Percentiles rank a stretch among this genome's conserved stretches.
These are phyloP conservation scores for Lochmaea capreae DNA, from an alignment of 2,888 invertebrate species.

Conservation along the genomic window DNA sequence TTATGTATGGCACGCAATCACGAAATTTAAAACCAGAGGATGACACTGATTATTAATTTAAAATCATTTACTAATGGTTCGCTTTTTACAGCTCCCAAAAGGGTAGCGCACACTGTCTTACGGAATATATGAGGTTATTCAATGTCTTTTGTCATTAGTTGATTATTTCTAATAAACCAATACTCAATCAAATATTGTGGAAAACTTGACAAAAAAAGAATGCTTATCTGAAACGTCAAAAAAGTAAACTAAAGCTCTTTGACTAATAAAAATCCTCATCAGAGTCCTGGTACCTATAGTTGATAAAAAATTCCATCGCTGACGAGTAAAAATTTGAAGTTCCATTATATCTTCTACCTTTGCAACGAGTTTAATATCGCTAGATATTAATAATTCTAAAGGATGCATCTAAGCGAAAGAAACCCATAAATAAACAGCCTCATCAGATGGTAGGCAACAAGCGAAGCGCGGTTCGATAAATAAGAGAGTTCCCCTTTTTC, in stretches of 20 bases:
- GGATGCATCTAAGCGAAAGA: conserved; percentile 34
- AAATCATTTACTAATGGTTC: conserved; percentile 19
- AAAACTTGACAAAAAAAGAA: no score
- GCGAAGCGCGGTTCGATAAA: not conserved
- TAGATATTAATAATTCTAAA: conserved; percentile 30
- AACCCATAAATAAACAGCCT: conserved; percentile 36
- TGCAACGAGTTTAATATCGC: conserved; percentile 20
- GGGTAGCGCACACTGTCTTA: not conserved
- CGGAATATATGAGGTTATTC: not conserved
- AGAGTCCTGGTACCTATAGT: no score
- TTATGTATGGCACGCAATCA: conserved; percentile 22
- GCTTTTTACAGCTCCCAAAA: not conserved
- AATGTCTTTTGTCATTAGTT: not conserved
- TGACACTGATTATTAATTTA: conserved; percentile 19
- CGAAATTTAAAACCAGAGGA: conserved; percentile 17
- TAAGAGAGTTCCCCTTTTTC: conserved; percentile 29
- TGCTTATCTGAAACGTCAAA: no score
- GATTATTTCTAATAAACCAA: not conserved
- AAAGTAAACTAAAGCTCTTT: no score
- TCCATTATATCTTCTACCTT: no score
- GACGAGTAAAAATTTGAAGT: no score
- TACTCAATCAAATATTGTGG: no score
- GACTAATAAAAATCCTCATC: no score
- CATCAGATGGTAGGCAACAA: conserved; percentile 19
- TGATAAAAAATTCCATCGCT: no score